Conservation (phyloP, 2,113 vertebrate genomes). For the Thamnaconus septentrionalis region DNA sequence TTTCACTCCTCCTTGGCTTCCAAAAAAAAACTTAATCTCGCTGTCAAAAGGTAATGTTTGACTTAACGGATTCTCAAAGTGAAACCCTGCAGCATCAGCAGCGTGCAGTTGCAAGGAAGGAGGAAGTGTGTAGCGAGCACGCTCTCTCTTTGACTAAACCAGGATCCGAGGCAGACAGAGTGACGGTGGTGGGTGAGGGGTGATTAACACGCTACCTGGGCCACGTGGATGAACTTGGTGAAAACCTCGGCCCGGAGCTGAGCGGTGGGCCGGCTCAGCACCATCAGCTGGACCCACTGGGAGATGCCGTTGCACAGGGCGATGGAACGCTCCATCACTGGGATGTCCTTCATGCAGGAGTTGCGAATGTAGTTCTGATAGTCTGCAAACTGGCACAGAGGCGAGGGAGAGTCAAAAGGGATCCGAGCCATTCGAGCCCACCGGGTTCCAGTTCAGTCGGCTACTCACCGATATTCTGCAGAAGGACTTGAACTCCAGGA, state of each 20-base stretch:
- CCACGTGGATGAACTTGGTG: conserved; percentile 94
- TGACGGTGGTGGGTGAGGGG: background rate
- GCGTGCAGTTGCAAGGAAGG: conserved; percentile 8
- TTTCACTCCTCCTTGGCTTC: conserved; percentile 24
- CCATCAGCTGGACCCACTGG: conserved; percentile 97
- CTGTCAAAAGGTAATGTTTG: conserved; percentile 12
- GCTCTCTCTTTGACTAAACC: background rate
- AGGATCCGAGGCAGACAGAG: conserved; percentile 26
- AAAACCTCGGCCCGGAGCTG: conserved; percentile 95
- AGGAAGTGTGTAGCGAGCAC: conserved; percentile 12
- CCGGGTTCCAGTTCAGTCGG: no score
- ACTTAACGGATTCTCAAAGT: conserved; percentile 14
- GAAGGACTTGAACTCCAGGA: conserved; percentile 94
- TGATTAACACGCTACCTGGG: conserved; percentile 79
- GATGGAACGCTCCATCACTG: conserved; percentile 92
- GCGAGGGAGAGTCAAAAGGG: conserved; percentile 22
- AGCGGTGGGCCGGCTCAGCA: conserved; percentile 91
- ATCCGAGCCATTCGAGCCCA: no score
- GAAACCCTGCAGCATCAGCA: conserved; percentile 2
- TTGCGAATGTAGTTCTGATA: conserved; percentile 92
- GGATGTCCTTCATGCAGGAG: conserved; percentile 93
- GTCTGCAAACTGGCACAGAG: conserved; percentile 83
- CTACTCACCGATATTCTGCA: conserved; percentile 90
- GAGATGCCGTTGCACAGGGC: conserved; percentile 93
- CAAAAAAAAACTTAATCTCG: conserved; percentile 14